phyloP scores from a whole-genome alignment of 2,888 invertebrate species.

The Subacronicta megacephala region DNA sequence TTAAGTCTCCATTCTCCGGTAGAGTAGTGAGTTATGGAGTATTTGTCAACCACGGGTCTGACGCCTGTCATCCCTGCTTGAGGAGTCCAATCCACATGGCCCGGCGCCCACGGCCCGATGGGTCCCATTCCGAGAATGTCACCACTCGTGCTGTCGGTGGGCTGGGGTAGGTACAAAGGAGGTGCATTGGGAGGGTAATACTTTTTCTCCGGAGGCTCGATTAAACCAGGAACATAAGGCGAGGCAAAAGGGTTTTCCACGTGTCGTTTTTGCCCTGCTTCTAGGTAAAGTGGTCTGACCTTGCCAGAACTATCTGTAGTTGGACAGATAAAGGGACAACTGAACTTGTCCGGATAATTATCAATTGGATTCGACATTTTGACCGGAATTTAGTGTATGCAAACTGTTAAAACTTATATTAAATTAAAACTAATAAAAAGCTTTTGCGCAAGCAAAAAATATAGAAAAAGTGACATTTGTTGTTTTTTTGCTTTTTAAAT shows the following conservation, averaged over 20 bases:
- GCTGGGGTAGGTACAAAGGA: conserved; percentile 80
- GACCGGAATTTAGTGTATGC: conserved; percentile 62
- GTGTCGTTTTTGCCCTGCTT: conserved; percentile 55
- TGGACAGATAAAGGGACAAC: conserved; percentile 79
- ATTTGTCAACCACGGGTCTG: conserved; percentile 93
- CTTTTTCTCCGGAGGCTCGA: conserved; percentile 73
- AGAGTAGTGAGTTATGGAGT: conserved; percentile 93
- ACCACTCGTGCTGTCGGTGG: conserved; percentile 80
- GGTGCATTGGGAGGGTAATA: conserved; percentile 76
- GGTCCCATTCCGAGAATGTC: conserved; percentile 82
- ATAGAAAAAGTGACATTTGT: conserved; percentile 14
- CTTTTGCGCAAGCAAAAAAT: conserved; percentile 10
- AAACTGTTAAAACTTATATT: conserved; percentile 37
- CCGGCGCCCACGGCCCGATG: conserved; percentile 93
- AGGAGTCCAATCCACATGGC: conserved; percentile 93
- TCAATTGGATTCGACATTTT: conserved; percentile 60
- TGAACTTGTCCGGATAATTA: conserved; percentile 46
- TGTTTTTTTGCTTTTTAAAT: neutral
- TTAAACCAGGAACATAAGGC: conserved; percentile 76
- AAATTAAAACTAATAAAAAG: conserved; percentile 22
- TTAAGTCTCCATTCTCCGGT: conserved; percentile 93
- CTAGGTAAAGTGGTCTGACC: conserved; percentile 13
- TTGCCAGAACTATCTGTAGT: conserved; percentile 4
- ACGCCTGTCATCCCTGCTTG: conserved; percentile 93
- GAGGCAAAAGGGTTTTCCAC: conserved; percentile 56